Base-by-base conservation (phyloP, 2,888 invertebrate genomes). In the Apodemia mormo region DNA sequence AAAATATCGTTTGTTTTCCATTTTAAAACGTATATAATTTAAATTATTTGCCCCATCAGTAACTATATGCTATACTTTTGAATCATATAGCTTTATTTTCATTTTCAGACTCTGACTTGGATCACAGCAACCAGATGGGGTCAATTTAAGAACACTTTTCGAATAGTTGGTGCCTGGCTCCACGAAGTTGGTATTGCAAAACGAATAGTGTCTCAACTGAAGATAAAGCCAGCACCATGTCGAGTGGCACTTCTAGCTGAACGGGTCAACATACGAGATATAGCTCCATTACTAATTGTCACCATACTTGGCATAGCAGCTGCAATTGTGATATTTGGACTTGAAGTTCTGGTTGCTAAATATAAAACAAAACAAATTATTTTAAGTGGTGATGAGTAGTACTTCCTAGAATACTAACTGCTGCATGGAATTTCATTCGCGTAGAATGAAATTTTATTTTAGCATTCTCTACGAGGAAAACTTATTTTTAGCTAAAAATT, bases 221-320 rank as follows among this genome's bases (percentile, higher is more conserved):
- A 77, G 8, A 76, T 83, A 0, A 77, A 74, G 1, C 83, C 84
- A 9, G 90, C 91, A 1, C 82, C 84, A 0, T 92, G 92, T 77
- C 79, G 88, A 66, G 81, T 87, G 0, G 79, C 90, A 0, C 71
- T 92, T 3, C 81, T 91, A 0, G 91, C 91, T 45, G 91, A 90
- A 71, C 80, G 85, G 66, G 90, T 92, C 8, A 88, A 85, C 12
- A 76, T 90, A 14, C 83, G 82, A 52, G 91, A 92, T 65, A 79
- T 91, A 0, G 79, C 82, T 0, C 84, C 89, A 0, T 73, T 87
- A 2, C 43, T 91, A 1, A 75, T 74, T 0, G 66, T 89, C 0
- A 81, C 85, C 0, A 49, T 76, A 0, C 73, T 78, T 2, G 88
- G 87, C 4, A 82, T 77, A 0, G 6, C 82, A n/a, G 33, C 85